Evolutionary conservation across 2,888 invertebrate species (phyloP).

Genomic region (Ypsolopha sequella): DNA sequence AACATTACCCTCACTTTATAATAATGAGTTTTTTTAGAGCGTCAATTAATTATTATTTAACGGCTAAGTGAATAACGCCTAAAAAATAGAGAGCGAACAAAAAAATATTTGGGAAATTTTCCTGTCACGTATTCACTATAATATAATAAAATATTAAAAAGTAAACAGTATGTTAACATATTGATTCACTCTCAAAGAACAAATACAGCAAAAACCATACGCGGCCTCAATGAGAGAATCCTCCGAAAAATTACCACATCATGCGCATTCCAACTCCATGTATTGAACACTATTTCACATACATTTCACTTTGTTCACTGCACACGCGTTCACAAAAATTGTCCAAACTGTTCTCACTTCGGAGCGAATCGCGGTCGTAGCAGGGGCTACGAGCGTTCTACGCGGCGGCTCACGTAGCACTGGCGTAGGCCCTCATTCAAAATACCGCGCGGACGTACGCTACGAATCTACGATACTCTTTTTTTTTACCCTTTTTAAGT

Average conservation of each 20-base stretch:
- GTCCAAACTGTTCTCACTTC: conserved; percentile 25
- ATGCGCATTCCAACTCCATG: conserved; percentile 5
- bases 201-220: too few relatives aligned
- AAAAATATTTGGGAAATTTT: too few relatives aligned
- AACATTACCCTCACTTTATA: neutral
- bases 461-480: too few relatives aligned
- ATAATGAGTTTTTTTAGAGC: neutral
- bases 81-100: too few relatives aligned
- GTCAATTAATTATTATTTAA: neutral
- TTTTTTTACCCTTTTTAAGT: too few relatives aligned
- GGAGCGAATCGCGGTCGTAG: conserved; percentile 21
- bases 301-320: conserved; percentile 28
- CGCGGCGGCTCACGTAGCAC: conserved; percentile 61
- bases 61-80: neutral
- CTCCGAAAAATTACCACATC: neutral
- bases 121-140: too few relatives aligned
- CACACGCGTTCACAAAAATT: conserved; percentile 15
- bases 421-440: conserved; percentile 28
- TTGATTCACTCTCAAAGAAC: too few relatives aligned
- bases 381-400: conserved; percentile 36
- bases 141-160: too few relatives aligned
- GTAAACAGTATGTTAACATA: too few relatives aligned
- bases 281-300: conserved; percentile 19
- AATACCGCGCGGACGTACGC: neutral
- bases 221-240: neutral